Conservation (phyloP, 2,888 invertebrate species). For the Ceriagrion tenellum region DNA sequence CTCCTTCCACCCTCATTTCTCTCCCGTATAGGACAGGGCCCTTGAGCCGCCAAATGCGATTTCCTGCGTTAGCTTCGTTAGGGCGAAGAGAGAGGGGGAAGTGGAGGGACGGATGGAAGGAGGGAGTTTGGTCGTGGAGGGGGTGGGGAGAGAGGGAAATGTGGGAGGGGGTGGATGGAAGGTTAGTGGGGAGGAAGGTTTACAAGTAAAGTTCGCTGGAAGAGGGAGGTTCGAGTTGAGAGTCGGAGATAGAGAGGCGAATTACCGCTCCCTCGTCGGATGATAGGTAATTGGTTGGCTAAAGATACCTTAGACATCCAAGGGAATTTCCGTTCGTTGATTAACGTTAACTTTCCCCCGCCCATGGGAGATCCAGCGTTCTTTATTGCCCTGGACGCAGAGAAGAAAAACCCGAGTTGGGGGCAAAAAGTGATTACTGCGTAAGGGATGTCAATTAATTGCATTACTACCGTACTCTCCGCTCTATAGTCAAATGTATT, state of each 20-base stretch:
- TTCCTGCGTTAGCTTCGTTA: conserved; percentile 66
- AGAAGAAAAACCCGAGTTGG: not conserved
- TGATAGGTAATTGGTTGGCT: conserved; percentile 68
- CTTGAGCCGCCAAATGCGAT: conserved; percentile 67
- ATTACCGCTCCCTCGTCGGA: conserved; percentile 54
- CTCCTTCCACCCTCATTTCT: conserved; percentile 17
- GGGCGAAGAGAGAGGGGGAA: conserved; percentile 41
- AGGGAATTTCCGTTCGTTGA: conserved; percentile 63
- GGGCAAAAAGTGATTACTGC: conserved; percentile 36
- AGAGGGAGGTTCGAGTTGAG: conserved; percentile 49
- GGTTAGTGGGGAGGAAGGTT: not conserved
- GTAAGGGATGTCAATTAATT: conserved; percentile 39
- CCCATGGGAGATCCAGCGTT: not conserved
- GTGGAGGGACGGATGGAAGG: not conserved
- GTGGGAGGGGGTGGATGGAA: not conserved
- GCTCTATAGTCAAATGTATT: conserved; percentile 1
- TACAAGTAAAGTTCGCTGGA: conserved; percentile 58
- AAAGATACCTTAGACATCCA: conserved; percentile 67
- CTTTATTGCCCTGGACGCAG: not conserved
- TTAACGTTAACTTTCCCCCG: conserved; percentile 50
- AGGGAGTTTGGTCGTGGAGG: not conserved
- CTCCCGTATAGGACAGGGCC: conserved; percentile 15
- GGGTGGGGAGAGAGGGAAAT: not conserved
- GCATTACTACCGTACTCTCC: conserved; percentile 16
- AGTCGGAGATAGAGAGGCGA: conserved; percentile 29